phyloP scores from a whole-genome alignment of 2,113 vertebrate species.

The Channa argus region DNA sequence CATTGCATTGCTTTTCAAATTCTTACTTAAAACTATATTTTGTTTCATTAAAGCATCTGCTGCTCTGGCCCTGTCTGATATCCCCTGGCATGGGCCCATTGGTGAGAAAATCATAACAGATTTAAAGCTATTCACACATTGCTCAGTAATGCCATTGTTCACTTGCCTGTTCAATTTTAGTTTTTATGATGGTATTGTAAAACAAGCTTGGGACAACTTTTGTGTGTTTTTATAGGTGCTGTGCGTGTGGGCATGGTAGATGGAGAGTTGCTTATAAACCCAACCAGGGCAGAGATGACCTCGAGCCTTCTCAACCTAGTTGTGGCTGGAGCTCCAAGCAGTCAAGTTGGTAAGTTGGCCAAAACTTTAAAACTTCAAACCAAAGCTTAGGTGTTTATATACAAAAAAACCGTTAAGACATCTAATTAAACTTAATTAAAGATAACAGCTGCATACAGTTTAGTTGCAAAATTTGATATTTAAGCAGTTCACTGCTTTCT shows the following conservation, averaged over 20 bases:
- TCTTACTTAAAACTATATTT: conserved; percentile 3
- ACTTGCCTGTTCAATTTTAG: background rate
- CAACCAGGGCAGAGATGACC: conserved; percentile 91
- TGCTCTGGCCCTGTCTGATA: conserved; percentile 95
- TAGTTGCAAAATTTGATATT: no score
- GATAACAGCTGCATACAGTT: no score
- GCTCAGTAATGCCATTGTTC: background rate
- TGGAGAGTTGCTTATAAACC: conserved; percentile 91
- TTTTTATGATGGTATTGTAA: background rate
- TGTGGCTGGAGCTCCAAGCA: conserved; percentile 88
- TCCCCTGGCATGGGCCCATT: conserved; percentile 96
- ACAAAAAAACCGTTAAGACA: background rate
- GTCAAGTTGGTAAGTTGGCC: conserved; percentile 89
- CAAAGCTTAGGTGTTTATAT: background rate
- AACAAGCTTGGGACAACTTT: background rate
- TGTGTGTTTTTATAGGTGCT: conserved; percentile 85
- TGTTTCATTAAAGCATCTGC: conserved; percentile 87
- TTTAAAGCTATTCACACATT: background rate
- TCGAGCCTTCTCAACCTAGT: conserved; percentile 92
- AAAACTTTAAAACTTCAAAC: background rate
- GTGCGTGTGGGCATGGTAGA: conserved; percentile 92
- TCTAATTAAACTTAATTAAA: background rate
- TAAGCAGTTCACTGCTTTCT: no score
- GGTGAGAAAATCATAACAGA: conserved; percentile 80
- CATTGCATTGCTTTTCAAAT: background rate